A percentile compares a stretch with the other conserved stretches of the same genome.
These are phyloP conservation scores for Drosophila setifemur DNA, from an alignment of 1,140 invertebrate species.

Conservation along the genomic window DNA sequence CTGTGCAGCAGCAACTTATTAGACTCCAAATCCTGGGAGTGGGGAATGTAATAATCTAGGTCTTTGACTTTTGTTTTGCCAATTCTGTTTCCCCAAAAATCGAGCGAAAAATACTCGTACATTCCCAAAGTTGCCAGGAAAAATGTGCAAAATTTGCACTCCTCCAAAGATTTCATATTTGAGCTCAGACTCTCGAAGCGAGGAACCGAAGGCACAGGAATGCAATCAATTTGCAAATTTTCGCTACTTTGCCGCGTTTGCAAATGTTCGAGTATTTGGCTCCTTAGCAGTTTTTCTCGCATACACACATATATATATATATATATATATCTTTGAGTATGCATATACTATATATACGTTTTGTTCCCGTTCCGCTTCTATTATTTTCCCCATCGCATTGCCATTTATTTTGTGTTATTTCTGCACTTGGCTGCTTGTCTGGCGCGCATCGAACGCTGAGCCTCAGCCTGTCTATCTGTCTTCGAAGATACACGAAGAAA, in stretches of 20 bases:
- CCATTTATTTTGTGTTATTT: constrained; percentile 72
- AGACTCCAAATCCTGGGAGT: not conserved
- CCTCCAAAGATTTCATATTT: constrained; percentile 43
- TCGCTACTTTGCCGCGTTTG: constrained; percentile 79
- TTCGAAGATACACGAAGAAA: constrained; percentile 6
- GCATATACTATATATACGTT: constrained; percentile 28
- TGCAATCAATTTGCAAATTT: constrained; percentile 82
- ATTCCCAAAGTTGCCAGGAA: constrained; percentile 58
- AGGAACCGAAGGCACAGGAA: constrained; percentile 66
- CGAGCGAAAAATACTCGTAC: constrained; percentile 32
- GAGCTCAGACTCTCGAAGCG: constrained; percentile 2
- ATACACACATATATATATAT: constrained; percentile 13
- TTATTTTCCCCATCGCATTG: constrained; percentile 42
- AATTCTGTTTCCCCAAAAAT: constrained; percentile 26
- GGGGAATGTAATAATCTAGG: constrained; percentile 47
- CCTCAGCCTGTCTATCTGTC: constrained; percentile 47
- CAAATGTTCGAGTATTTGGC: constrained; percentile 78
- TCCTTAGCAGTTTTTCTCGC: constrained; percentile 64
- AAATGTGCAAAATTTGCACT: constrained; percentile 73
- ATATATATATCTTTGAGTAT: not conserved
- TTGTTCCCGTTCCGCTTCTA: constrained; percentile 19
- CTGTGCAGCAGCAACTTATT: not conserved
- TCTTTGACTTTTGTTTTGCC: constrained; percentile 21
- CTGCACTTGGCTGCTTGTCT: constrained; percentile 67
- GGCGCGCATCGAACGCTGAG: constrained; percentile 62